phyloP scores from a whole-genome alignment of 2,113 vertebrate species.

The Mobula birostris region DNA sequence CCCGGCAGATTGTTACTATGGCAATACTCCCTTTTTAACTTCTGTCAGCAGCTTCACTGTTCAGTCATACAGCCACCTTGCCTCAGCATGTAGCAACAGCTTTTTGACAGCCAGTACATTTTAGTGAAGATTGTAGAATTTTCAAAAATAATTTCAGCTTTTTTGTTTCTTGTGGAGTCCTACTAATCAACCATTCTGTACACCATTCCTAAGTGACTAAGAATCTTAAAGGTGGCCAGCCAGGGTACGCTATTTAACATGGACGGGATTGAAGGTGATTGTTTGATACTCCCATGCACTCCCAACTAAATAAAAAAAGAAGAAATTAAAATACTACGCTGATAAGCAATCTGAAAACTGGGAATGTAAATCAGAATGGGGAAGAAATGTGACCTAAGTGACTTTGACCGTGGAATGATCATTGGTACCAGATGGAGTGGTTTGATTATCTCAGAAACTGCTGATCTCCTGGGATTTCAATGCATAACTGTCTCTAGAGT shows the following conservation, averaged over 20 bases:
- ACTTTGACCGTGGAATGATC: too few relatives aligned
- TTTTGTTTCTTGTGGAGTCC: neutral
- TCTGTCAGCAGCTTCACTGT: slow-evolving; percentile 8
- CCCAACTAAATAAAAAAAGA: neutral
- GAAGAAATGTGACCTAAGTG: too few relatives aligned
- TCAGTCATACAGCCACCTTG: slow-evolving; percentile 14
- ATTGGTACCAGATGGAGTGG: too few relatives aligned
- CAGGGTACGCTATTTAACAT: neutral
- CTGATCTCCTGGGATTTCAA: too few relatives aligned
- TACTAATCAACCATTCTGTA: neutral
- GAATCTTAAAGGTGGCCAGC: neutral
- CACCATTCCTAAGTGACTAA: neutral
- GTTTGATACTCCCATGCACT: neutral
- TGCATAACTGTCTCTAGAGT: too few relatives aligned
- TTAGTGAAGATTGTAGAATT: neutral
- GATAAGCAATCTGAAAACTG: neutral
- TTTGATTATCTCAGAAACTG: too few relatives aligned
- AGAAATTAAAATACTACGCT: neutral
- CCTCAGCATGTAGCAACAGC: slow-evolving; percentile 21
- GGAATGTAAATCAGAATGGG: neutral
- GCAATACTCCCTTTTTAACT: slow-evolving; percentile 21
- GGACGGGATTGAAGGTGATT: neutral
- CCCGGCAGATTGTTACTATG: slow-evolving; percentile 25
- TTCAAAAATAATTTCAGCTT: neutral
- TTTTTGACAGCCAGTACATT: slow-evolving; percentile 20